Evolutionary conservation across 2,888 invertebrate genomes (phyloP).

Genomic region (Parasteatoda lunata): DNA sequence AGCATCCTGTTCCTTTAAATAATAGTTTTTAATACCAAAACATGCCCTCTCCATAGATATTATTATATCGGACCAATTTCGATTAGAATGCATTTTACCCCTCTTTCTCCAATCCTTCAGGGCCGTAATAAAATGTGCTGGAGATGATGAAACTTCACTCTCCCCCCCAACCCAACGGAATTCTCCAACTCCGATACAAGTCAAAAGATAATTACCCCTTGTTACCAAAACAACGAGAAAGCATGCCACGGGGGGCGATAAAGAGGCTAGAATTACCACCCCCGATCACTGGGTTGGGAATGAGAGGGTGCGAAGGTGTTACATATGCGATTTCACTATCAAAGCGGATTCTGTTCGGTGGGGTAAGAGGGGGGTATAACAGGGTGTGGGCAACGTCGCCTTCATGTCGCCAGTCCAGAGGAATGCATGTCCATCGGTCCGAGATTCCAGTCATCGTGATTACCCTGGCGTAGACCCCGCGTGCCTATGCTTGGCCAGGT

Average conservation of each 20-base stretch:
- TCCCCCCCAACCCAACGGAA: constrained; percentile 29
- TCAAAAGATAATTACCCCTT: constrained; percentile 63
- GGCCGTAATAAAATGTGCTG: constrained; percentile 47
- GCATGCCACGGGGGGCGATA: constrained; percentile 58
- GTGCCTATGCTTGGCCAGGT: constrained; percentile 48
- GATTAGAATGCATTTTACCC: constrained; percentile 34
- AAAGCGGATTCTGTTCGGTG: constrained; percentile 40
- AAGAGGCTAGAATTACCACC: constrained; percentile 57
- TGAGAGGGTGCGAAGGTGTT: constrained; percentile 45
- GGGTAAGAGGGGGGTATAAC: background rate
- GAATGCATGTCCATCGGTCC: constrained; percentile 57
- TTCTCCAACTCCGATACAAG: constrained; percentile 38
- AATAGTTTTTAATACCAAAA: background rate
- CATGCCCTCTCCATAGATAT: constrained; percentile 31
- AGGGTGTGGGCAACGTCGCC: constrained; percentile 36
- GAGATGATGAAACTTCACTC: background rate
- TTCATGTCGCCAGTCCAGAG: constrained; percentile 55
- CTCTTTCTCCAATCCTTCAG: constrained; percentile 12
- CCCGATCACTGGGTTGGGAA: background rate
- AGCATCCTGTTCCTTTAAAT: constrained; percentile 8
- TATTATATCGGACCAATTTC: constrained; percentile 43
- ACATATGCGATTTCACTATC: constrained; percentile 47
- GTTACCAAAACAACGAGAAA: constrained; percentile 61
- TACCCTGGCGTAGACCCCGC: constrained; percentile 60
- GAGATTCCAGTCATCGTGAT: constrained; percentile 64